These are phyloP conservation scores for Gasteruption jaculator DNA, from an alignment of 2,888 invertebrate genomes.

Conservation along the genomic window DNA sequence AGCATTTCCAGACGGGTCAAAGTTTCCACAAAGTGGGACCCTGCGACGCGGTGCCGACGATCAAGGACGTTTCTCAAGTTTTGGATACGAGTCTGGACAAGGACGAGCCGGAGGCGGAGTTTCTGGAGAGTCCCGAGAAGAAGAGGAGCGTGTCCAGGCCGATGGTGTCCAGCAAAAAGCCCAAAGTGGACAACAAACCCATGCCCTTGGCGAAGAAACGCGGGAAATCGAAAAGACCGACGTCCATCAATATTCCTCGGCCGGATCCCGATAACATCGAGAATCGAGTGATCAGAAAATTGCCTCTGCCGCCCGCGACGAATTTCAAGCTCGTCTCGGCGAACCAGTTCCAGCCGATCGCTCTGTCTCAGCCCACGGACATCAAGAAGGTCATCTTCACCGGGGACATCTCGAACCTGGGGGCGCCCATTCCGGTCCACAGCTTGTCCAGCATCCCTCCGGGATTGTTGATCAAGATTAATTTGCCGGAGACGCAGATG, in stretches of 20 bases:
- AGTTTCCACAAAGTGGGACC: slow-evolving; percentile 44
- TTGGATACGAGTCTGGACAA: slow-evolving; percentile 14
- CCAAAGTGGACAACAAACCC: slow-evolving; percentile 47
- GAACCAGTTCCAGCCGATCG: slow-evolving; percentile 44
- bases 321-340: slow-evolving; percentile 44
- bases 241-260: slow-evolving; percentile 44
- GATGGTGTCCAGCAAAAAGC: slow-evolving; percentile 48
- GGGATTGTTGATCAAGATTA: slow-evolving; percentile 46
- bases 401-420: slow-evolving; percentile 44
- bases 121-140: no score
- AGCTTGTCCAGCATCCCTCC: slow-evolving; percentile 48
- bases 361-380: slow-evolving; percentile 36
- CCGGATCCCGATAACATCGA: slow-evolving; percentile 36
- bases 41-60: slow-evolving; percentile 47
- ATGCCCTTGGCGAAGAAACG: slow-evolving; percentile 46
- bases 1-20: slow-evolving; percentile 45
- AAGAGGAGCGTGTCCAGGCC: slow-evolving; percentile 30
- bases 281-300: slow-evolving; percentile 34
- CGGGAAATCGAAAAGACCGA: slow-evolving; percentile 44
- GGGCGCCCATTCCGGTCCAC: slow-evolving; percentile 46
- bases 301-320: slow-evolving; percentile 41
- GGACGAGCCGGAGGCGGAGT: slow-evolving; percentile 24
- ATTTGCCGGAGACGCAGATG: slow-evolving; percentile 37
- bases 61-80: slow-evolving; percentile 30
- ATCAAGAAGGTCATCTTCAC: slow-evolving; percentile 46